Evolutionary conservation across 2,888 invertebrate species (phyloP).

Genomic region (Rhagonycha fulva): DNA sequence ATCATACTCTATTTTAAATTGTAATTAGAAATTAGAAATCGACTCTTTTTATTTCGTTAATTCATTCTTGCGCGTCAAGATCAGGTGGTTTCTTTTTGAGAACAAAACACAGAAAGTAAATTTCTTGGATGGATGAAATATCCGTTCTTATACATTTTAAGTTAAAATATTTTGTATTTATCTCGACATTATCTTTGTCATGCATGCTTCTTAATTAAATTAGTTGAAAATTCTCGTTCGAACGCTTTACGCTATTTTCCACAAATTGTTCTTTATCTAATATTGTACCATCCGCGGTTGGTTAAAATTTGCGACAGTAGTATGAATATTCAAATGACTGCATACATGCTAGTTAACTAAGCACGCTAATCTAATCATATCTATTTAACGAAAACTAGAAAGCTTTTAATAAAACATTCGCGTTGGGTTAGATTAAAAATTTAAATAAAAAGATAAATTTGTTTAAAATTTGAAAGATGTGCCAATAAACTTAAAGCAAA

Average conservation of each 20-base stretch:
- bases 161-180: neutral
- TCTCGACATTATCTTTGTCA: neutral
- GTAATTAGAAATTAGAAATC: too few relatives aligned
- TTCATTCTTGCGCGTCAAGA: too few relatives aligned
- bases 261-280: slow-evolving; percentile 28
- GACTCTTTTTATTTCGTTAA: too few relatives aligned
- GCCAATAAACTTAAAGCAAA: neutral
- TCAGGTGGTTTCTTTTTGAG: too few relatives aligned
- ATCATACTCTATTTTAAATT: too few relatives aligned
- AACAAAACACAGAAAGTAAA: too few relatives aligned
- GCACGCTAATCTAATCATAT: slow-evolving; percentile 28
- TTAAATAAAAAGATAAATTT: neutral
- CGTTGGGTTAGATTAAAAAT: neutral
- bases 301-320: slow-evolving; percentile 26
- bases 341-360: slow-evolving; percentile 29
- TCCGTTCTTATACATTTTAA: neutral
- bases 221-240: slow-evolving; percentile 23
- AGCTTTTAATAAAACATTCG: slow-evolving; percentile 1
- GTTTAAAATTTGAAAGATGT: neutral
- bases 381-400: slow-evolving; percentile 23
- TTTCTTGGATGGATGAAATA: neutral
- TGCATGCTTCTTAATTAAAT: slow-evolving; percentile 15
- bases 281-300: slow-evolving; percentile 27
- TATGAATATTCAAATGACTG: slow-evolving; percentile 29
- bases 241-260: slow-evolving; percentile 22